phyloP scores from a whole-genome alignment of 2,113 vertebrate genomes.

The Podocnemis expansa region DNA sequence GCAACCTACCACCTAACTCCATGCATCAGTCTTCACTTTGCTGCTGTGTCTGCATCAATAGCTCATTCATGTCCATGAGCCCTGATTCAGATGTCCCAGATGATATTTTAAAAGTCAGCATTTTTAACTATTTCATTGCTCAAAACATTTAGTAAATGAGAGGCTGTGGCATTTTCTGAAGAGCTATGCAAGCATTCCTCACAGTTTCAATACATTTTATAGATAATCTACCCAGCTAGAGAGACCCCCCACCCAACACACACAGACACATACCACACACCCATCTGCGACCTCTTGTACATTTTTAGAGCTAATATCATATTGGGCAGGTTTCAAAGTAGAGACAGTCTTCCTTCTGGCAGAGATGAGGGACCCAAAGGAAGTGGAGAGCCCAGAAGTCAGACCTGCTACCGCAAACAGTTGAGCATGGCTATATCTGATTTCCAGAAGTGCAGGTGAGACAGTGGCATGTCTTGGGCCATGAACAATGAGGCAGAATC shows the following conservation, averaged over 20 bases:
- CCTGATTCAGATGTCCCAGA: neutral
- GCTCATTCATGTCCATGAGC: neutral
- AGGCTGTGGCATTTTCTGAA: neutral
- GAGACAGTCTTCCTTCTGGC: neutral
- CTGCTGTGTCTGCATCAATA: neutral
- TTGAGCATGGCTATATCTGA: neutral
- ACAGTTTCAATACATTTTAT: neutral
- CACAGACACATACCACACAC: too few relatives aligned
- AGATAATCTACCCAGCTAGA: slow-evolving; percentile 5
- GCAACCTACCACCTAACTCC: neutral
- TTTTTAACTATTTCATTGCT: neutral
- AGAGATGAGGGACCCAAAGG: neutral
- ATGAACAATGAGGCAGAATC: neutral
- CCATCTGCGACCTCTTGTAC: neutral
- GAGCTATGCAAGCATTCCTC: neutral
- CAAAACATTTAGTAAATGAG: neutral
- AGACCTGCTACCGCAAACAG: neutral
- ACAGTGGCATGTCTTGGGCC: neutral
- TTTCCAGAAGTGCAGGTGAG: neutral
- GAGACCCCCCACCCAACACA: too few relatives aligned
- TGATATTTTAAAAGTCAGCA: neutral
- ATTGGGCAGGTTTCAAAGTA: neutral
- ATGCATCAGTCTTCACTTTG: neutral
- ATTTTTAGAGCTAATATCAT: neutral
- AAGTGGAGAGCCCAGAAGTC: neutral